These are phyloP conservation scores for Magallana nippona DNA, from an alignment of 2,888 invertebrate genomes.

Conservation along the genomic window DNA sequence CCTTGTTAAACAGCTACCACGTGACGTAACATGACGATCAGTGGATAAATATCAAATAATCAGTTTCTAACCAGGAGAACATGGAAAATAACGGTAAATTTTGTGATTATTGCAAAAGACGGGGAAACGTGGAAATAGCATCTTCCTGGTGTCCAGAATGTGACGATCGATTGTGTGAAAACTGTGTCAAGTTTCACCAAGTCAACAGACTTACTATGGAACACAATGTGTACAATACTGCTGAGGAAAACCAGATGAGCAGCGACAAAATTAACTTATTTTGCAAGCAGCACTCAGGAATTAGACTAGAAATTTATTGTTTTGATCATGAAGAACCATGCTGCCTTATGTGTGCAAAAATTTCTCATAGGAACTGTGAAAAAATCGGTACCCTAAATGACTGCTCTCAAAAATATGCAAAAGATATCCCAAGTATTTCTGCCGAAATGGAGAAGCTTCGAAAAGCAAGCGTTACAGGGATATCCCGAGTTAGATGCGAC, in stretches of 20 bases:
- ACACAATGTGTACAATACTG: background rate
- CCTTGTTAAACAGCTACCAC: no score
- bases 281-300: background rate
- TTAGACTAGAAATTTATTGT: slow-evolving; percentile 21
- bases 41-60: background rate
- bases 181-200: background rate
- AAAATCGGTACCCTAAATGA: background rate
- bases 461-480: background rate
- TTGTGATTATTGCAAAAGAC: slow-evolving; percentile 10
- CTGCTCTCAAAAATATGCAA: background rate
- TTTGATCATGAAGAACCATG: slow-evolving; percentile 31
- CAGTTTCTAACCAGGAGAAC: background rate
- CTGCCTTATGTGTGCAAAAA: slow-evolving; percentile 3
- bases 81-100: background rate
- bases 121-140: background rate
- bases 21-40: no score
- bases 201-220: background rate
- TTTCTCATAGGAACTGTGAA: slow-evolving; percentile 32
- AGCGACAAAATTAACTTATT: background rate
- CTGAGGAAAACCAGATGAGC: background rate
- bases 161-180: background rate
- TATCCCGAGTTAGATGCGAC: background rate
- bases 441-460: background rate
- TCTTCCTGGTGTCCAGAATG: slow-evolving; percentile 25
- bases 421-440: background rate